Conservation (phyloP, 2,113 vertebrate genomes). For the Paedocypris sp. region DNA sequence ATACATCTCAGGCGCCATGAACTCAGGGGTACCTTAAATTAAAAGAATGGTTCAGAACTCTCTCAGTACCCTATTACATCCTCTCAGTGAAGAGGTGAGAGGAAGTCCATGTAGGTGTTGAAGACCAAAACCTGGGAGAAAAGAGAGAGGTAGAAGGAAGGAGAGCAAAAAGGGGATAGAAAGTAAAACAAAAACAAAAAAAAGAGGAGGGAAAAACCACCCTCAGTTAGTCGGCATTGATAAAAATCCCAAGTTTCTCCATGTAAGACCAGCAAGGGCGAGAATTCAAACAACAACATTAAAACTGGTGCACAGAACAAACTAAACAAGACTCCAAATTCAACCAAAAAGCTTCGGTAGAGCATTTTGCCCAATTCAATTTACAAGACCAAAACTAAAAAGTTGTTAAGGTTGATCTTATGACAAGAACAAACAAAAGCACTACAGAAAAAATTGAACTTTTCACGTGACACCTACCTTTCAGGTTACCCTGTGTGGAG, state of each 20-base stretch:
- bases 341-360: neutral
- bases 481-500: slow-evolving; percentile 41
- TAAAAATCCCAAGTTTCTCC: slow-evolving; percentile 67
- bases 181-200: slow-evolving; percentile 36
- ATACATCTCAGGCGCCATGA: slow-evolving; percentile 99
- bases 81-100: slow-evolving; percentile 59
- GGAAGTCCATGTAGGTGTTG: slow-evolving; percentile 58
- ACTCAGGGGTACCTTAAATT: slow-evolving; percentile 99
- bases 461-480: slow-evolving; percentile 47
- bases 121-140: slow-evolving; percentile 59
- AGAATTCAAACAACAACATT: slow-evolving; percentile 17
- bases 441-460: slow-evolving; percentile 64
- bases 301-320: slow-evolving; percentile 55
- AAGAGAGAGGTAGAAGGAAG: slow-evolving; percentile 49
- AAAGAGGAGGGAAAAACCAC: slow-evolving; percentile 64
- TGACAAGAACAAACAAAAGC: slow-evolving; percentile 29
- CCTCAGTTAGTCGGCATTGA: slow-evolving; percentile 77
- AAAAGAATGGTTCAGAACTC: slow-evolving; percentile 96
- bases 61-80: slow-evolving; percentile 72
- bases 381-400: too few species aligned
- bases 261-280: slow-evolving; percentile 74
- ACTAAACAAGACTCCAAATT: slow-evolving; percentile 39
- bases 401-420: too few species aligned
- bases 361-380: slow-evolving; percentile 5
- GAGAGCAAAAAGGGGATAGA: slow-evolving; percentile 60